These are phyloP conservation scores for Globicephala melas DNA, from an alignment of 2,113 vertebrate species.

Conservation along the genomic window DNA sequence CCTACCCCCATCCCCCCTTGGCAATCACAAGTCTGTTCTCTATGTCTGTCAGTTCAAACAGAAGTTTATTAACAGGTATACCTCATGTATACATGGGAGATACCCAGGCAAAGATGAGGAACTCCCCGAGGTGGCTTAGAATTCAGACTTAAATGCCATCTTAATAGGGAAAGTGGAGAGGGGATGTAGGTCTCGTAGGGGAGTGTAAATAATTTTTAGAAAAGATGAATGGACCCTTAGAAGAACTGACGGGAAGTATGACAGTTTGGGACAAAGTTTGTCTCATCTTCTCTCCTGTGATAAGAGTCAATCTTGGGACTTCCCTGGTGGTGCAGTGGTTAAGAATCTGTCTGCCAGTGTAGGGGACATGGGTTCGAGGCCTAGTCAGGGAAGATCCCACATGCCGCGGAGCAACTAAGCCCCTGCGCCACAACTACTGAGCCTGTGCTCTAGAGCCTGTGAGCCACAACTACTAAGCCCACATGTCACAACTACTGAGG, in stretches of 20 bases:
- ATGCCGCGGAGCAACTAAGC: too few relatives aligned
- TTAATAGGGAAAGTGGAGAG: not conserved
- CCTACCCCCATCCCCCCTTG: not conserved
- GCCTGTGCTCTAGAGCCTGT: too few relatives aligned
- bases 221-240: not conserved
- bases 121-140: not conserved
- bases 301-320: not conserved
- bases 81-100: not conserved
- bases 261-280: not conserved
- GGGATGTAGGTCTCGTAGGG: not conserved
- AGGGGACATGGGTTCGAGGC: too few relatives aligned
- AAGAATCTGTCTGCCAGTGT: too few relatives aligned
- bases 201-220: not conserved
- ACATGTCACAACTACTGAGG: too few relatives aligned
- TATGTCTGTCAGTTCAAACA: not conserved
- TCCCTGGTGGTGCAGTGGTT: not conserved
- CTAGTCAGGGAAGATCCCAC: too few relatives aligned
- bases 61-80: not conserved
- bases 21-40: not conserved
- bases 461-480: too few relatives aligned
- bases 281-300: not conserved
- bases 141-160: not conserved
- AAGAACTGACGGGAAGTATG: not conserved
- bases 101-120: not conserved
- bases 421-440: too few relatives aligned